Conservation (phyloP, 2,797 vertebrate species). For the Trichosurus vulpecula region DNA sequence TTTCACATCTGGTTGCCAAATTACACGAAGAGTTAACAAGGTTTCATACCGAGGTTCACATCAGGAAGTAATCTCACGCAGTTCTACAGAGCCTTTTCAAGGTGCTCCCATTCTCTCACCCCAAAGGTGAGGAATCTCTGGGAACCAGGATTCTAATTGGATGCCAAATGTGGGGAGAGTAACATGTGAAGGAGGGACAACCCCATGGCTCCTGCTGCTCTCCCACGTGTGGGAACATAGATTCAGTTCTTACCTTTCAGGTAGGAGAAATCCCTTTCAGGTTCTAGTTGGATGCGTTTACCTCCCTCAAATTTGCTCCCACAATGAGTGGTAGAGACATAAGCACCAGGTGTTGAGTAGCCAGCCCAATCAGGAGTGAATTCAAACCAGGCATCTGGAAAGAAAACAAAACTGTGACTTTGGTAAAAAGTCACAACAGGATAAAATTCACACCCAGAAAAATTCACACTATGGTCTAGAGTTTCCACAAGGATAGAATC, state of each 20-base stretch:
- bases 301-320: constrained; percentile 83
- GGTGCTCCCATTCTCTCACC: background rate
- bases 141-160: background rate
- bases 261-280: constrained; percentile 82
- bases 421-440: background rate
- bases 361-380: constrained; percentile 84
- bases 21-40: background rate
- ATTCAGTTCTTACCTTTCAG: constrained; percentile 80
- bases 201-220: background rate
- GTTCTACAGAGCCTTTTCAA: background rate
- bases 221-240: background rate
- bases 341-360: constrained; percentile 76
- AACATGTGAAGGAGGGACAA: background rate
- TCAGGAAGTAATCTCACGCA: background rate
- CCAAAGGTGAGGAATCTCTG: background rate
- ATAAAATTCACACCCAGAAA: background rate
- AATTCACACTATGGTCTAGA: background rate
- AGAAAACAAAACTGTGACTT: background rate
- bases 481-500: background rate
- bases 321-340: constrained; percentile 76
- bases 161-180: background rate
- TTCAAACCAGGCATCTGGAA: constrained; percentile 83
- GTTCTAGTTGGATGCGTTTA: constrained; percentile 63
- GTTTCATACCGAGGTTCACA: background rate
- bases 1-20: background rate